Base-by-base conservation (phyloP, 2,888 invertebrate species). In the Orthosia cruda region DNA sequence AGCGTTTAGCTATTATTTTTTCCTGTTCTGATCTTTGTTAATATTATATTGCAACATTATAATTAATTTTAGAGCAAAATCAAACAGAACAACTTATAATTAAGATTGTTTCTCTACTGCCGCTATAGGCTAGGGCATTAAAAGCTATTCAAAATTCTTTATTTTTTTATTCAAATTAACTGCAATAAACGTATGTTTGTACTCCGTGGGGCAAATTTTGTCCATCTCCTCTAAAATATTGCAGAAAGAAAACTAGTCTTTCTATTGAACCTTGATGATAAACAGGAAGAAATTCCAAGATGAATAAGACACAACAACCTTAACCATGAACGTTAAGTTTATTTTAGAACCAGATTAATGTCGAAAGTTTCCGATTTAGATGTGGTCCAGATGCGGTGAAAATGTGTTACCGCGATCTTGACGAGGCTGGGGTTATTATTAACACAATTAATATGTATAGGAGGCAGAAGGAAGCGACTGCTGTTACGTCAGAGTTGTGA, bases 391-490 rank as follows among this genome's bases (percentile, higher is more conserved):
- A 84, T 72, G 73, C 62, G 54, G 55, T 68, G 50, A 58, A 71
- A 67, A 75, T 77, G 59, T 75, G 71, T 62, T 66, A 77, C 54
- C 65, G 58, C 58, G 62, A 58, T 70, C 71, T 77, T 71, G 73
- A n/a, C 64, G 59, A 58, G 45, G 55, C 20, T 47, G 16, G 1
- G 9, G 64, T 23, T 80, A 76, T 68, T 76, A 54, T 45, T 80
- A 76, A 70, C 64, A 76, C 67, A 76, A 80, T 81, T 76, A 76
- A 71, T 76, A 64, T 59, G 71, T 71, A 80, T 76, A 76, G 76
- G 70, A 54, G 67, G 71, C 76, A 70, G 62, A 23, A 68, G 71
- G 70, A 75, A 67, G 47, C 58, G 55, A 66, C 40, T 57, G 32
- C 13, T 23, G 15, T 65, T n/a, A 40, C 47, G 61, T 80, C 57